phyloP scores from a whole-genome alignment of 2,888 invertebrate genomes.

The Mongoloraphidia duomilia region DNA sequence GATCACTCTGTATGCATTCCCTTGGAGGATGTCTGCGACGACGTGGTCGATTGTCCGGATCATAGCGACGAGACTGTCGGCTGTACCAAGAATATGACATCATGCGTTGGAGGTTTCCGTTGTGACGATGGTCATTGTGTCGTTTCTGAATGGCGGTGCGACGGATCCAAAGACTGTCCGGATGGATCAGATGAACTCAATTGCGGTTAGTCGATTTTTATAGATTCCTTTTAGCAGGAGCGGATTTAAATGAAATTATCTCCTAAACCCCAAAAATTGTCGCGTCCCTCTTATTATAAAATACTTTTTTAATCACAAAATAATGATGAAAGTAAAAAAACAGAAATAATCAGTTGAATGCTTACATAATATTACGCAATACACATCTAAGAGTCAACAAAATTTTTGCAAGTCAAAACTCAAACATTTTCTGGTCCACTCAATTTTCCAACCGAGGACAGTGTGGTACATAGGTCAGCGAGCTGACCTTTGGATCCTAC shows the following conservation, averaged over 20 bases:
- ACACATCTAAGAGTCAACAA: no score
- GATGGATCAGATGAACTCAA: conserved; percentile 39
- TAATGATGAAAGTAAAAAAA: no score
- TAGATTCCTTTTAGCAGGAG: conserved; percentile 1
- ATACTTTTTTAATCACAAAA: no score
- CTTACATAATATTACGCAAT: no score
- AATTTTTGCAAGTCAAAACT: no score
- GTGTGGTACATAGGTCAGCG: no score
- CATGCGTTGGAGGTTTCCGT: conserved; percentile 37
- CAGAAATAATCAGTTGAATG: no score
- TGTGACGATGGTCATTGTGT: conserved; percentile 43
- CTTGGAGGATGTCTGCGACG: conserved; percentile 27
- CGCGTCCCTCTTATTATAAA: background rate
- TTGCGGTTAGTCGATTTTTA: conserved; percentile 32
- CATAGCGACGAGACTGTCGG: conserved; percentile 29
- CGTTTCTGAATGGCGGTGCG: conserved; percentile 37
- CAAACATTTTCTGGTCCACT: no score
- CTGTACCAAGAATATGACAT: conserved; percentile 25
- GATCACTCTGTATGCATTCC: conserved; percentile 15
- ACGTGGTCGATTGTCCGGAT: conserved; percentile 26
- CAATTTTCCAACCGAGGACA: no score
- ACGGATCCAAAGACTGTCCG: conserved; percentile 39
- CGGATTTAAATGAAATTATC: no score
- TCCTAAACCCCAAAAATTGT: background rate
- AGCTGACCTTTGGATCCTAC: no score